Evolutionary conservation across 2,797 vertebrate species (phyloP).

Genomic region (Amblyopsis hoosieri): DNA sequence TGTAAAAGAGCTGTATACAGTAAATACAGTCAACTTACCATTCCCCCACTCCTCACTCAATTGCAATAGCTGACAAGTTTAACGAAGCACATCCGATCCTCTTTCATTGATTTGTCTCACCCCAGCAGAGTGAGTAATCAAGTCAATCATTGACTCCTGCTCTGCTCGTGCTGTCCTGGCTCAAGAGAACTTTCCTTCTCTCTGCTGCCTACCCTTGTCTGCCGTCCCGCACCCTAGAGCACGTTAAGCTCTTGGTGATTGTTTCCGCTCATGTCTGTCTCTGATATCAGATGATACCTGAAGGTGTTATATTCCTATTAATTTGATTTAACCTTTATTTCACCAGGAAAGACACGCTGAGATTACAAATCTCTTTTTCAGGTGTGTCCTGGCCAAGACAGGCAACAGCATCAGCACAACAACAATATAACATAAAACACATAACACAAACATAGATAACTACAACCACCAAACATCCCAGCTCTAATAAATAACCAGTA

Average conservation of each 20-base stretch:
- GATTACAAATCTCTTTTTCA: no score
- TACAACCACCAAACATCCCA: no score
- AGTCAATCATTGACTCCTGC: background rate
- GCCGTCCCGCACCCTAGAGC: background rate
- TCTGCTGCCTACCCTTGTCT: background rate
- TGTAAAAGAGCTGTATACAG: no score
- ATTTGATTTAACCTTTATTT: no score
- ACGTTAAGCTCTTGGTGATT: background rate
- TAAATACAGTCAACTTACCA: no score
- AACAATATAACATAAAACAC: no score
- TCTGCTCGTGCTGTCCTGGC: background rate
- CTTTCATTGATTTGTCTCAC: constrained; percentile 7
- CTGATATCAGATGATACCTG: background rate
- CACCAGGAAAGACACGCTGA: no score
- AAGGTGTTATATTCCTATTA: no score
- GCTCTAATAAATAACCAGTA: no score
- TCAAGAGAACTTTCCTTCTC: constrained; percentile 11
- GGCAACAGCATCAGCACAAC: no score
- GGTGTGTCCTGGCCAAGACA: no score
- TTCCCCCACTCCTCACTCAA: constrained; percentile 6
- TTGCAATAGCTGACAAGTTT: constrained; percentile 7
- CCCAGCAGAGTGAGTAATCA: constrained; percentile 26
- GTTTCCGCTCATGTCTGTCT: background rate
- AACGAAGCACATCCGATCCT: constrained; percentile 11
- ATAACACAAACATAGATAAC: no score